A percentile compares a stretch with the other conserved stretches of the same genome.
phyloP scores from a whole-genome alignment of 2,888 invertebrate species.

The Apodemia hepburni region DNA sequence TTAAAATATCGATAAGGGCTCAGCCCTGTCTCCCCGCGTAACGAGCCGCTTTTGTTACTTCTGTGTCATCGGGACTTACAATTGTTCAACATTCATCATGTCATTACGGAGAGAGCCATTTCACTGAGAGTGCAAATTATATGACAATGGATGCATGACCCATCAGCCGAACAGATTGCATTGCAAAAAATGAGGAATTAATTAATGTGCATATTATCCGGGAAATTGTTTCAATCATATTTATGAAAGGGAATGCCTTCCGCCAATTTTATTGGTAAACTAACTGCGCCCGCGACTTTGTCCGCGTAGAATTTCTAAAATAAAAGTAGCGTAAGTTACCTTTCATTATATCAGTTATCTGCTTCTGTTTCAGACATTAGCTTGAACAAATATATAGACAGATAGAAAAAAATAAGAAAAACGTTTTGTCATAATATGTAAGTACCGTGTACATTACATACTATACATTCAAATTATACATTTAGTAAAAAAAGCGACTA shows the following conservation, averaged over 20 bases:
- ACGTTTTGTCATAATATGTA: no score
- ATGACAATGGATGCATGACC: constrained; percentile 5
- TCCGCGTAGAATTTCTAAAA: no score
- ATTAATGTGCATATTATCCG: not conserved
- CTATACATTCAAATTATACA: no score
- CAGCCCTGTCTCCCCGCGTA: not conserved
- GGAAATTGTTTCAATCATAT: not conserved
- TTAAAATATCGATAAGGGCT: not conserved
- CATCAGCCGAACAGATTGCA: not conserved
- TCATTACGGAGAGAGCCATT: constrained; percentile 20
- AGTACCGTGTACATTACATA: no score
- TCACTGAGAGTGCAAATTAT: constrained; percentile 18
- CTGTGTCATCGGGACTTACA: constrained; percentile 18
- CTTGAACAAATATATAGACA: no score
- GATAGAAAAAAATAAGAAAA: no score
- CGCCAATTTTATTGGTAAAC: no score
- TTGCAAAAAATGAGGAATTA: not conserved
- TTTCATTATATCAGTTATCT: no score
- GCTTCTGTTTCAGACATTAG: no score
- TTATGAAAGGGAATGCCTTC: not conserved
- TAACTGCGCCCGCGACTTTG: no score
- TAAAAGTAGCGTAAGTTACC: no score
- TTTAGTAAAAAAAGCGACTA: no score
- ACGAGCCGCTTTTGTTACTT: constrained; percentile 24
- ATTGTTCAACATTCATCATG: constrained; percentile 25